These are phyloP conservation scores for Diglossa brunneiventris DNA, from an alignment of 2,113 vertebrate genomes.

Conservation along the genomic window DNA sequence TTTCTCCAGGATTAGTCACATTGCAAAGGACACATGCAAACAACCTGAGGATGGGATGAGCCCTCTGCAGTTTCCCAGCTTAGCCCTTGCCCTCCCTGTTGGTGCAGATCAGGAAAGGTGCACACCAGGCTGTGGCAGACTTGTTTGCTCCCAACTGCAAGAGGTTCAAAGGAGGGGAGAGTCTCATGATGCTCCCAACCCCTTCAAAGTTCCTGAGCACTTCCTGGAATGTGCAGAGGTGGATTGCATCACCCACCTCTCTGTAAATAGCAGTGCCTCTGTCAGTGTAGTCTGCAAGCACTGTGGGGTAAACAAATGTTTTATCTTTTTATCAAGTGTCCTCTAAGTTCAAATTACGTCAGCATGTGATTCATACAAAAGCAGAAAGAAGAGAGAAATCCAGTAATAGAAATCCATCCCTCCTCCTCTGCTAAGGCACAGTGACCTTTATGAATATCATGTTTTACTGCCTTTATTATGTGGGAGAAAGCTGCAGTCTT, in stretches of 20 bases:
- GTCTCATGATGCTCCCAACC: background rate
- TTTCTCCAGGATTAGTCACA: background rate
- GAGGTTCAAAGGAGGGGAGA: background rate
- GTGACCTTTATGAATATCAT: background rate
- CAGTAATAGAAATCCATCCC: conserved; percentile 2
- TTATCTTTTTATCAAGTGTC: background rate
- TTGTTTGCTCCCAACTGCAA: background rate
- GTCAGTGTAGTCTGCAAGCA: background rate
- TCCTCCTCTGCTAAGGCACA: background rate
- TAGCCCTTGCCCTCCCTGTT: background rate
- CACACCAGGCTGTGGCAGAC: background rate
- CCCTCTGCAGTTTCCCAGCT: background rate
- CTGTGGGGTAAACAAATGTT: background rate
- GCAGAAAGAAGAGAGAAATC: background rate
- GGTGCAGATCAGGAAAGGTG: background rate
- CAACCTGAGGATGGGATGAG: background rate
- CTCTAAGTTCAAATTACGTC: background rate
- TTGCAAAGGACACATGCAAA: background rate
- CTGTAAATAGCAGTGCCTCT: background rate
- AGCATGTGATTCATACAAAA: background rate
- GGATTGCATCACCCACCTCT: background rate
- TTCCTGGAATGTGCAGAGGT: background rate
- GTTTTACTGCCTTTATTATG: background rate
- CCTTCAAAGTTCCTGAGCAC: background rate
- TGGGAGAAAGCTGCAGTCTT: background rate